Evolutionary conservation across 2,888 invertebrate genomes (phyloP), one percentile per base, ranked within the genome.

Genomic region (Vandiemenella viatica): DNA sequence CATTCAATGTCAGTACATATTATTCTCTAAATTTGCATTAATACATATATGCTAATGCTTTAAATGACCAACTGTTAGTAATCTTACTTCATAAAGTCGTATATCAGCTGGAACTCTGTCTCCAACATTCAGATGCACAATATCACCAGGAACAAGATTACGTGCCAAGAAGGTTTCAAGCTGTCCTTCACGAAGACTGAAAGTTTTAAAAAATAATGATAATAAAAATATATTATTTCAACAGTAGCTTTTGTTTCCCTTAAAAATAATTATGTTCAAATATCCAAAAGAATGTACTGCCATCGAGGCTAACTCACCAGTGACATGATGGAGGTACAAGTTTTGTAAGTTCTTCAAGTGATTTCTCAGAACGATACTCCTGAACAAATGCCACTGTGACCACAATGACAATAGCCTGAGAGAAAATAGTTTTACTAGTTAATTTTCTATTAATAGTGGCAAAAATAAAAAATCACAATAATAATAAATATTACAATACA

Each of bases 371-470:
- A 54, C 97, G 80, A 70, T 96, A 98, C 69, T 96, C 95, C 72
- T 97, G 97, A 48, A 98, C 88, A 72, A 98, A 98, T 45, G 97
- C 98, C 49, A 99, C 98, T 8, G 97, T 96, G 46, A 97, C 97
- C 49, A 98, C 98, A 61, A 96, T 96, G 50, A 82, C 71, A 55
- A 83, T 82, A 43, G 83, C 83, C 75, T 71, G 58, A 50, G 57
- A 57, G n/a, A n/a, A 2, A n/a, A 26, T 6, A 26, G 13, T 26
- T 26, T 6, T 26, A 26, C 13, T 26, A 8, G 26, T 8, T 8
- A 26, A 26, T 6, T 26, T 26, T 8, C 26, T 8, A 26, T 26
- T 8, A 26, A 13, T 26, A 13, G 3, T 32, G n/a, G n/a, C 3
- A 32, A 2, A 32, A 32, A 4, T 32, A 13, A 4, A 13, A 3